Evolutionary conservation across 2,888 invertebrate species (phyloP), one percentile per base, ranked within the genome.

Genomic region (Metellina segmentata): DNA sequence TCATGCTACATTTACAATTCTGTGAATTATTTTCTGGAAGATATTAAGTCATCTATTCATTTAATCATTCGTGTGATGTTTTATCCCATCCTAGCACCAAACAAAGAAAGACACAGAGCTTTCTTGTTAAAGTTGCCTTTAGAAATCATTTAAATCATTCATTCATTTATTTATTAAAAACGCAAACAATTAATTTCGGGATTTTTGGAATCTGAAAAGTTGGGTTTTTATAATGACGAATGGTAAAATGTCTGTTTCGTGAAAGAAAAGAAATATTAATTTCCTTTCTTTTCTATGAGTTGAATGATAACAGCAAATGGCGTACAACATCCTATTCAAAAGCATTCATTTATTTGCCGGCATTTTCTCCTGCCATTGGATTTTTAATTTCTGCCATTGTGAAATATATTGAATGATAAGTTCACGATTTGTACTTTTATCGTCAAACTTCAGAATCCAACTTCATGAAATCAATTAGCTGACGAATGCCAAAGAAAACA

Each of bases 201-300:
- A 61, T 61, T 8, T 61, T 61, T 61, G 5, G 61, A 61, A 9
- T 16, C 8, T 61, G 13, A 61, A 61, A 61, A 61, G 61, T 16
- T 61, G 34, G 34, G 61, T 61, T 61, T 61, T 61, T 61, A 8
- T 11, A 61, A 61, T 61, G 61, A 61, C 61, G 11, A 61, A 61
- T 61, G n/a, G 61, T 61, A 61, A 61, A 61, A 61, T 16, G 61
- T 61, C 61, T 61, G 61, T 61, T 61, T 61, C 0, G 61, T 61
- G 61, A 61, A 61, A 61, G 61, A 61, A 61, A 61, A 61, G 61
- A 61, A 61, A 61, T 61, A 61, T 61, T 61, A 61, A 61, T 61
- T 61, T 61, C 61, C 61, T 61, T 61, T 61, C 61, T 61, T 61
- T 61, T 61, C 61, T 61, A 8, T 9, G 5, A 61, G 16, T 61